Evolutionary conservation across 2,113 vertebrate genomes (phyloP).

Genomic region (Lamprotornis superbus): DNA sequence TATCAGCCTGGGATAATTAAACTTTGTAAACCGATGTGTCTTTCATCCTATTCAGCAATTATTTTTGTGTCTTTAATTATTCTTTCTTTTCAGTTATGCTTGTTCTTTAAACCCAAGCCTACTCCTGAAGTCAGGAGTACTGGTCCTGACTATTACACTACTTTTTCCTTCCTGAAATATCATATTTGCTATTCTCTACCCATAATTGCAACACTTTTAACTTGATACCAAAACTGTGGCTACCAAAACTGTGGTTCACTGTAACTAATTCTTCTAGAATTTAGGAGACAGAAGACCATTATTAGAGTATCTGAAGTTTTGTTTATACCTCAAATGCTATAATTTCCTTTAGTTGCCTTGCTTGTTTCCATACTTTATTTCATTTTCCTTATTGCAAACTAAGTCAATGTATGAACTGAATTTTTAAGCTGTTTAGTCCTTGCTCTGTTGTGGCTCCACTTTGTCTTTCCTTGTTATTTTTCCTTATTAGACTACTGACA

Average conservation of each 20-base stretch:
- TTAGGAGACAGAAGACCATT: background rate
- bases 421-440: background rate
- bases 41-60: background rate
- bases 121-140: background rate
- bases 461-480: background rate
- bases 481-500: background rate
- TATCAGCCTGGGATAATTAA: background rate
- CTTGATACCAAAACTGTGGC: background rate
- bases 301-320: background rate
- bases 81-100: background rate
- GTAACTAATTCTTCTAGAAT: background rate
- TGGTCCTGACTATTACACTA: background rate
- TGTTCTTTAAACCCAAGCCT: background rate
- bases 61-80: background rate
- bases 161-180: background rate
- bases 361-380: background rate
- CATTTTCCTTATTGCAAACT: background rate
- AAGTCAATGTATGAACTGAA: background rate
- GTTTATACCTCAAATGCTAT: background rate
- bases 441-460: background rate
- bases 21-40: background rate
- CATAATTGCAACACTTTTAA: background rate
- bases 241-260: background rate
- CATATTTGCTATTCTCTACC: background rate
- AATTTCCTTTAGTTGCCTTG: background rate